Conservation (phyloP, 2,797 vertebrate species). For the Fringilla coelebs region DNA sequence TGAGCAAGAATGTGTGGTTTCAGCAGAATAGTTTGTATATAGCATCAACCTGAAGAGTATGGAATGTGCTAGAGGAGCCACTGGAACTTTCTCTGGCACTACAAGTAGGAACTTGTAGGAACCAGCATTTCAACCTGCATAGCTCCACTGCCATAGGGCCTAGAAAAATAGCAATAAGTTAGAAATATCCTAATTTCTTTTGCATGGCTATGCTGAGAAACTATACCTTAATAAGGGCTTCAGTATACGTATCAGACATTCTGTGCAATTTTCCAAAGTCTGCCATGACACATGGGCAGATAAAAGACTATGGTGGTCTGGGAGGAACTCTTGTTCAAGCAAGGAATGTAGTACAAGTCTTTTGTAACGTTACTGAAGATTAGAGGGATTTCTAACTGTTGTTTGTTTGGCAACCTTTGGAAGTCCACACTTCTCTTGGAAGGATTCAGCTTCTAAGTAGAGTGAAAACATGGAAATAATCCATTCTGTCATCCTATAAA, state of each 20-base stretch:
- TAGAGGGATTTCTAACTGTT: not conserved
- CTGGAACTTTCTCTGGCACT: not conserved
- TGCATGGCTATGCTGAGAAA: not conserved
- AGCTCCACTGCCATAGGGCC: not conserved
- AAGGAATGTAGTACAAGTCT: not conserved
- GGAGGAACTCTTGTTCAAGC: not conserved
- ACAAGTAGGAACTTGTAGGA: not conserved
- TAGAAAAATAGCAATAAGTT: not conserved
- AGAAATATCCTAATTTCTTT: not conserved
- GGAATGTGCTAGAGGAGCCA: not conserved
- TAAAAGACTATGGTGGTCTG: not conserved
- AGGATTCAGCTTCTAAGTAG: not conserved
- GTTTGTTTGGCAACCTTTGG: not conserved
- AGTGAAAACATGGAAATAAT: not conserved
- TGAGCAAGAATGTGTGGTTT: not conserved
- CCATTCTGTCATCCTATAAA: not conserved
- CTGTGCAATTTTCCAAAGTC: not conserved
- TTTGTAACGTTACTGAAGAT: not conserved
- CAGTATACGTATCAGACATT: not conserved
- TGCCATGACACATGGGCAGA: not conserved
- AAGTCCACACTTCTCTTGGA: not conserved
- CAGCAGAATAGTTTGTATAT: not conserved
- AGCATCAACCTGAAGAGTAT: not conserved
- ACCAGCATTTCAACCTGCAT: not conserved
- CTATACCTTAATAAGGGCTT: not conserved